Base-by-base conservation (phyloP, 2,888 invertebrate genomes). In the Stictocephala bisonia region DNA sequence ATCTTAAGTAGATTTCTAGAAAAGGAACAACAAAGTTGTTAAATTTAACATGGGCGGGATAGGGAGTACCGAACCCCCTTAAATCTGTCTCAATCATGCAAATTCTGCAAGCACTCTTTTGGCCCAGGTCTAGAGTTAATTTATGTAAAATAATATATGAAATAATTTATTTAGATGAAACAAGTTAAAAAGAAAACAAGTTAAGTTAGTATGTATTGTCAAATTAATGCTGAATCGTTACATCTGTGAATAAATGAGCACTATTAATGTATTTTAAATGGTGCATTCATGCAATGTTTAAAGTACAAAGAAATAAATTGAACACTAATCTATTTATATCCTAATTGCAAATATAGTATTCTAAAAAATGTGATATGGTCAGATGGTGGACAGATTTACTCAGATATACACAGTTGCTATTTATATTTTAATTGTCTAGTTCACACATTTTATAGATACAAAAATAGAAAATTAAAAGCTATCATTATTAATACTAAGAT, bases 401-500 rank as follows among this genome's bases (percentile, higher is more conserved):
- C 53, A 53, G 11, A 58, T 58, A 60, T 60, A 22, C 40, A 60
- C 60, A 60, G 20, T 35, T n/a, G n/a, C n/a, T n/a, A 2, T 60
- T 35, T 3, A 4, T 60, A 31, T 60, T 35, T 15, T 20, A 60
- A 22, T 60, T n/a, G 35, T 29, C 31, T 51, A 40, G 24, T 31
- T 24, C 40, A 69, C 68, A 53, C 51, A 51, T 22, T 13, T 26
- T 51, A n/a, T 22, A 40, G 53, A 53, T 69, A 69, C 69, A 69
- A 69, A 69, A 69, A 69, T 69, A 69, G 9, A 69, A 69, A 69
- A 69, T 35, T n/a, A 69, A 69, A 69, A 69, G 22, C 51, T 53
- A 69, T 69, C n/a, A n/a, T n/a, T n/a, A 15, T 51, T 51, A 35
- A 40, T 35, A 40, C 69, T 69, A 53, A 35, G 20, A 50, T 48